A percentile compares a stretch with the other conserved stretches of the same genome.
These are phyloP conservation scores for Dipus sagitta DNA, from an alignment of 2,797 vertebrate species.

Conservation along the genomic window DNA sequence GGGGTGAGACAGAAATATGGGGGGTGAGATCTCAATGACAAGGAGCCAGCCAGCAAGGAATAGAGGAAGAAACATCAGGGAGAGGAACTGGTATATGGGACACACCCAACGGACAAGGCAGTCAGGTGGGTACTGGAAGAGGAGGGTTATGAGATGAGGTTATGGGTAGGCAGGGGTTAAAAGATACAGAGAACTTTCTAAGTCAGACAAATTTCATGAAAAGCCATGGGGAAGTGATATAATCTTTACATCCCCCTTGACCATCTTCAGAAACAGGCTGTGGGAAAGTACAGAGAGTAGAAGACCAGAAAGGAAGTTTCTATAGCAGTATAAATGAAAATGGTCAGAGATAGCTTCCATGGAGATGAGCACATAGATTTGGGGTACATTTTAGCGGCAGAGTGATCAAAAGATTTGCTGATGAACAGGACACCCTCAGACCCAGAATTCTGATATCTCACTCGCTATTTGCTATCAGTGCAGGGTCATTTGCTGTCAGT, in stretches of 20 bases:
- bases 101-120: too few relatives aligned
- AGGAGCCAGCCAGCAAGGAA: background rate
- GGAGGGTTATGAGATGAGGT: background rate
- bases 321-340: background rate
- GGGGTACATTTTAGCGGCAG: background rate
- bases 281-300: background rate
- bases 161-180: background rate
- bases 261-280: background rate
- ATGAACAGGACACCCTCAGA: background rate
- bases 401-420: background rate
- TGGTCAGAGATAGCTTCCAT: background rate
- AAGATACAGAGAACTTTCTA: background rate
- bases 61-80: background rate
- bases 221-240: background rate
- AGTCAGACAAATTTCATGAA: conserved; percentile 25
- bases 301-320: background rate
- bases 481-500: background rate
- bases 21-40: background rate
- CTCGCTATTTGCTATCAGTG: too few relatives aligned
- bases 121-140: too few relatives aligned
- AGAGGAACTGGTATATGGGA: background rate
- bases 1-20: background rate
- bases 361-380: background rate
- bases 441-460: background rate
- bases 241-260: background rate